A percentile compares a stretch with the other conserved stretches of the same genome.
These are phyloP conservation scores for Anhinga anhinga DNA, from an alignment of 2,113 vertebrate genomes.

Conservation along the genomic window DNA sequence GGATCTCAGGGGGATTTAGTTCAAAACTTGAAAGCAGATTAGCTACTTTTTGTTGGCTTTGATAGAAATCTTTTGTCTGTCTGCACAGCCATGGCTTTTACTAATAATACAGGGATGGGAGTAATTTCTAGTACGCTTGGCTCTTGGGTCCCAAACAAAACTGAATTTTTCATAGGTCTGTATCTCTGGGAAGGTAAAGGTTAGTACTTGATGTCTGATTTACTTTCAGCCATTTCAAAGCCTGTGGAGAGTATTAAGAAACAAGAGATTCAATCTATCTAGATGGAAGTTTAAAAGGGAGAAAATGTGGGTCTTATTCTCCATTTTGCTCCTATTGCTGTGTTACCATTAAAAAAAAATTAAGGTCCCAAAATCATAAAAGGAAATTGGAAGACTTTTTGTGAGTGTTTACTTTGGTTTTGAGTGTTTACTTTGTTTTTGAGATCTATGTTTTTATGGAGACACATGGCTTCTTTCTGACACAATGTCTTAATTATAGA, in stretches of 20 bases:
- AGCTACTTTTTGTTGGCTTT: constrained; percentile 42
- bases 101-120: neutral
- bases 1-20: constrained; percentile 3
- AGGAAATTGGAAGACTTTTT: neutral
- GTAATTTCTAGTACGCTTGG: neutral
- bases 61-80: constrained; percentile 41
- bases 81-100: neutral
- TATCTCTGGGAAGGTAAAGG: neutral
- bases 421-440: neutral
- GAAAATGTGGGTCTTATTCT: neutral
- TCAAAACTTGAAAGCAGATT: constrained; percentile 57
- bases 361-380: neutral
- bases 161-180: neutral
- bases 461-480: neutral
- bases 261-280: neutral
- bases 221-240: constrained; percentile 12
- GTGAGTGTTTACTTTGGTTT: neutral
- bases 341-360: neutral
- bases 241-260: neutral
- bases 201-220: constrained; percentile 3
- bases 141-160: neutral
- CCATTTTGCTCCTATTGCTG: neutral
- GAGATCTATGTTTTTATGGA: neutral
- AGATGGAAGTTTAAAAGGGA: neutral
- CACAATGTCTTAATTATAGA: neutral